Percentiles rank a stretch among this genome's conserved stretches.
Conservation (phyloP, 2,113 vertebrate species). For the Oostethus manadensis region DNA sequence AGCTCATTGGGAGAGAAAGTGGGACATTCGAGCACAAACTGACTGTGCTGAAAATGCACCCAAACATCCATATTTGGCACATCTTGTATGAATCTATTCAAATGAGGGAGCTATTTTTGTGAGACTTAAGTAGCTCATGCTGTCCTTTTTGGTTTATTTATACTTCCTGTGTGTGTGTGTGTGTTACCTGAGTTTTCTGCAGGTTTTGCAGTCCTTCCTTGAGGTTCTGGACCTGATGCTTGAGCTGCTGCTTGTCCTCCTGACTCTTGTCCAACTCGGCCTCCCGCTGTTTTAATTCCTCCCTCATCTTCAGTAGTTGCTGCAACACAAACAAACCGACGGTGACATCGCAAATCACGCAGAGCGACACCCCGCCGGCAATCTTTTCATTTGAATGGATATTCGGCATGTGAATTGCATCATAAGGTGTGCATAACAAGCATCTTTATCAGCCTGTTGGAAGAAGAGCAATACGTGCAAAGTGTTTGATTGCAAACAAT, state of each 20-base stretch:
- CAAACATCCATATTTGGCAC: slow-evolving; percentile 7
- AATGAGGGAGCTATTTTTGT: slow-evolving; percentile 10
- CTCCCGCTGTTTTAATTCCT: slow-evolving; percentile 86
- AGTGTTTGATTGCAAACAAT: neutral
- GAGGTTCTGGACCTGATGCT: slow-evolving; percentile 80
- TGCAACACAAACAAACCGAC: slow-evolving; percentile 33
- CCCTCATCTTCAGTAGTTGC: slow-evolving; percentile 90
- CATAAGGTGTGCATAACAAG: neutral
- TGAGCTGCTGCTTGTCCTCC: slow-evolving; percentile 86
- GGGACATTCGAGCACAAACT: slow-evolving; percentile 13
- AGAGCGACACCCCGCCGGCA: no score
- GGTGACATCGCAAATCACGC: neutral
- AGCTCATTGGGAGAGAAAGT: slow-evolving; percentile 20
- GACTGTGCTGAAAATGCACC: slow-evolving; percentile 10
- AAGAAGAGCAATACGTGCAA: neutral
- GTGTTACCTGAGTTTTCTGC: slow-evolving; percentile 43
- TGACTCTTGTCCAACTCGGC: slow-evolving; percentile 82
- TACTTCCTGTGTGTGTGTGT: slow-evolving; percentile 1
- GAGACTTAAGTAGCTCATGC: slow-evolving; percentile 1
- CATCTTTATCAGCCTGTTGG: neutral
- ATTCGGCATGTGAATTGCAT: neutral
- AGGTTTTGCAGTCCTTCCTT: slow-evolving; percentile 81
- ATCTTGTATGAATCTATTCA: slow-evolving; percentile 13
- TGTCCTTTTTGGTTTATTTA: slow-evolving; percentile 3
- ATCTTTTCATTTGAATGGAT: neutral